A percentile compares a stretch with the other conserved stretches of the same genome.
phyloP scores from a whole-genome alignment of 2,797 vertebrate genomes.

The Notolabrus celidotus region DNA sequence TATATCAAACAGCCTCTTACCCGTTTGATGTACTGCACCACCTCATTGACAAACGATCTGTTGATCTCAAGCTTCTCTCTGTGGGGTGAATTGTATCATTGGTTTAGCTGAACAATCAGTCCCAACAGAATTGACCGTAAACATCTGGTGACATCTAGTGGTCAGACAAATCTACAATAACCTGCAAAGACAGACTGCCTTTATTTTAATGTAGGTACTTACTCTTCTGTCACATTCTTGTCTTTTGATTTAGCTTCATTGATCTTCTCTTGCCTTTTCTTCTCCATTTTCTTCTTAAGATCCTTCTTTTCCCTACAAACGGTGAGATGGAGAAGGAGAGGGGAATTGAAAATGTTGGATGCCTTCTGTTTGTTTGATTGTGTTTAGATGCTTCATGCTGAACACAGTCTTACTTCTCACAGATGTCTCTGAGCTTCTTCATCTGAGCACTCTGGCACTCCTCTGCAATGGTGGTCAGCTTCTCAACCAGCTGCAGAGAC shows the following conservation, averaged over 20 bases:
- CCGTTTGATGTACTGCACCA: constrained; percentile 97
- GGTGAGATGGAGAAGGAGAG: not conserved
- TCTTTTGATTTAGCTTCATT: constrained; percentile 96
- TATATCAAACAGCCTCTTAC: constrained; percentile 76
- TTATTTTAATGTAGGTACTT: constrained; percentile 68
- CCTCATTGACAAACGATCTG: constrained; percentile 96
- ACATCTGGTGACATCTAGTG: constrained; percentile 72
- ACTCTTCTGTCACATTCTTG: constrained; percentile 97
- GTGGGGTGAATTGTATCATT: constrained; percentile 33
- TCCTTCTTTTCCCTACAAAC: constrained; percentile 94
- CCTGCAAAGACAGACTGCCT: not conserved
- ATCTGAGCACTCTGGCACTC: constrained; percentile 95
- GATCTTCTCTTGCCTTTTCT: constrained; percentile 97
- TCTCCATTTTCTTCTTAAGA: constrained; percentile 99
- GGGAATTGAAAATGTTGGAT: not conserved
- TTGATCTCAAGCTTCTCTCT: constrained; percentile 99
- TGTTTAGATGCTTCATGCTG: not conserved
- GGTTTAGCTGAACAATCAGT: not conserved
- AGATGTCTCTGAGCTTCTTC: constrained; percentile 95
- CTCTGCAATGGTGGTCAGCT: constrained; percentile 93
- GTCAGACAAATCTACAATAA: constrained; percentile 5
- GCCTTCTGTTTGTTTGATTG: not conserved
- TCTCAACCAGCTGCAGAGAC: constrained; percentile 91
- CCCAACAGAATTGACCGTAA: not conserved
- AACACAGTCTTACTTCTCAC: constrained; percentile 91